Evolutionary conservation across 2,113 vertebrate genomes (phyloP).

Genomic region (human): DNA sequence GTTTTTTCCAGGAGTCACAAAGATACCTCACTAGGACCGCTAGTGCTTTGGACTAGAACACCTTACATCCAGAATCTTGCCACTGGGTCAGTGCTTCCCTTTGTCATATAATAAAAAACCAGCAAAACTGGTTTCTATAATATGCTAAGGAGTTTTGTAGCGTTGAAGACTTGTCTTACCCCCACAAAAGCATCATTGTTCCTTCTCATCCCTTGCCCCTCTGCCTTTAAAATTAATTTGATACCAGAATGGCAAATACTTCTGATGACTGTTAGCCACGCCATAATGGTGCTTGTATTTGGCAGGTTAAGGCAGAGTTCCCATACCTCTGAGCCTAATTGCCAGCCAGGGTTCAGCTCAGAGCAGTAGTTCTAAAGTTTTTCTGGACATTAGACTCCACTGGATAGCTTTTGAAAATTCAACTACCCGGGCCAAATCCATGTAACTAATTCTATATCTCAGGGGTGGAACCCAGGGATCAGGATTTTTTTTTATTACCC

Average conservation of each 20-base stretch:
- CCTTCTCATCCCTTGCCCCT: constrained; percentile 29
- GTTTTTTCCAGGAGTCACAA: constrained; percentile 23
- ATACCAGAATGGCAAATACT: constrained; percentile 42
- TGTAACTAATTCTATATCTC: neutral
- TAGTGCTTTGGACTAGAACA: neutral
- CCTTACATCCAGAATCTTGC: constrained; percentile 32
- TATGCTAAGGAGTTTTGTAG: constrained; percentile 52
- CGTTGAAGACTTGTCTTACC: constrained; percentile 31
- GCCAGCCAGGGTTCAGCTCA: neutral
- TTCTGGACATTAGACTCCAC: neutral
- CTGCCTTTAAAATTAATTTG: constrained; percentile 58
- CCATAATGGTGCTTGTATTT: neutral
- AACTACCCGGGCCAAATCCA: neutral
- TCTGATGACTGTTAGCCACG: neutral
- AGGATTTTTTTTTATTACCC: neutral
- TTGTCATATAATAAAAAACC: constrained; percentile 67
- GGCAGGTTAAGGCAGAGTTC: neutral
- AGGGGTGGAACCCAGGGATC: neutral
- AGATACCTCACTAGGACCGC: neutral
- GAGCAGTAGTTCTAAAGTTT: neutral
- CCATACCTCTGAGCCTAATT: neutral
- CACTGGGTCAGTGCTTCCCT: constrained; percentile 24
- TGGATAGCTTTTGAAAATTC: neutral
- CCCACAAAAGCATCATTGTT: constrained; percentile 69
- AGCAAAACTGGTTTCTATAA: constrained; percentile 68